Evolutionary conservation across 2,888 invertebrate species (phyloP).

Genomic region (Vannuccia rotundouncinata): DNA sequence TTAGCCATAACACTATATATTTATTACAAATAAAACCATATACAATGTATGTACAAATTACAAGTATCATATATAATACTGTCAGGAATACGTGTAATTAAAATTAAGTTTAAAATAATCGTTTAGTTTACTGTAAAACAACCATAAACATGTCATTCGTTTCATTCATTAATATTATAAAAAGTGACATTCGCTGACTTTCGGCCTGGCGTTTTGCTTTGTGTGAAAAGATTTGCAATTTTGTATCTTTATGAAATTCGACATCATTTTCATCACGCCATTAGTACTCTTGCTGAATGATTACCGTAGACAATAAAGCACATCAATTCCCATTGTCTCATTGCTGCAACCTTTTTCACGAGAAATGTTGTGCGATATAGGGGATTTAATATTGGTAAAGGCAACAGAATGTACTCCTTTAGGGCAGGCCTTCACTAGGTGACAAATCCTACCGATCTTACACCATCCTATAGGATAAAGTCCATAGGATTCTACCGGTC

Average conservation of each 20-base stretch:
- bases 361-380: neutral
- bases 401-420: too few species aligned
- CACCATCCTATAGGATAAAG: too few species aligned
- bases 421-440: too few species aligned
- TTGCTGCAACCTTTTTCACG: neutral
- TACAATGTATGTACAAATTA: neutral
- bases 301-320: neutral
- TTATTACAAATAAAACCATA: neutral
- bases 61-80: neutral
- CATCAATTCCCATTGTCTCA: neutral
- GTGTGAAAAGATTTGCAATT: neutral
- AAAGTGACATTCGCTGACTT: neutral
- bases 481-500: too few species aligned
- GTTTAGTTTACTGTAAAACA: neutral
- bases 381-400: neutral
- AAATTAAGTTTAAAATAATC: neutral
- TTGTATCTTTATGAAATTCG: neutral
- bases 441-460: too few species aligned
- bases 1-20: neutral
- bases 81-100: neutral
- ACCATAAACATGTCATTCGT: neutral
- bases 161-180: neutral
- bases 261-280: neutral
- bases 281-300: neutral
- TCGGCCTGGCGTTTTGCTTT: neutral